Base-by-base conservation (phyloP, 1,140 invertebrate species). In the Hormaphis cornu region DNA sequence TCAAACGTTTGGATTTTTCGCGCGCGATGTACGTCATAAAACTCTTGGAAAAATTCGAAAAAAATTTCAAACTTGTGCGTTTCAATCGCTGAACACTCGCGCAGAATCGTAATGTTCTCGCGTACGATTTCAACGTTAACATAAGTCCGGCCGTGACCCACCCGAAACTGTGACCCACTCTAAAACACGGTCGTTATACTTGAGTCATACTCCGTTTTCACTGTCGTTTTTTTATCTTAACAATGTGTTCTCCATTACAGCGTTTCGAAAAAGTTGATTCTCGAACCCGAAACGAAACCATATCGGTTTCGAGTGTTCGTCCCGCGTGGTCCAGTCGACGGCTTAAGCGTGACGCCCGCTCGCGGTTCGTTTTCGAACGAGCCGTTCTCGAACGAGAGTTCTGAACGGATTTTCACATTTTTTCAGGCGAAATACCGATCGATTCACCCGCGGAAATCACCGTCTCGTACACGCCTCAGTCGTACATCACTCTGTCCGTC, bases 271-370 rank as follows among this genome's bases (percentile, higher is more conserved):
- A 46, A 46, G 59, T 63, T 63, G 26, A 18, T 5, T 28, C 12
- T 63, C 16, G 8, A 10, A 46, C 59, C 59, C 6, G 24, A 44
- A 63, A 22, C 40, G 12, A 18, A 46, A 28, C 37, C 37, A 24
- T 63, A 63, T 44, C 59, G 30, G n/a, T 63, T 46, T n/a, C 59
- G 59, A 10, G 30, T 46, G 28, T 63, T 63, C n/a, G 20, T 63
- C 26, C 59, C 59, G 1, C 4, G 6, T 18, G 22, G 18, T 46
- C 30, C 33, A 22, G n/a, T n/a, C 12, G 10, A 30, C 16, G 12
- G 26, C 5, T 63, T 63, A 14, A 33, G 1, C 5, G 26, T 48
- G 20, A 18, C 44, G 28, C 59, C 59, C 7, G 46, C 59, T 46
- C 28, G 40, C 30, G 59, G 59, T 63, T 20, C 4, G 56, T 59